These are phyloP conservation scores for Tenodera sinensis DNA, from an alignment of 2,888 invertebrate species.

Conservation along the genomic window DNA sequence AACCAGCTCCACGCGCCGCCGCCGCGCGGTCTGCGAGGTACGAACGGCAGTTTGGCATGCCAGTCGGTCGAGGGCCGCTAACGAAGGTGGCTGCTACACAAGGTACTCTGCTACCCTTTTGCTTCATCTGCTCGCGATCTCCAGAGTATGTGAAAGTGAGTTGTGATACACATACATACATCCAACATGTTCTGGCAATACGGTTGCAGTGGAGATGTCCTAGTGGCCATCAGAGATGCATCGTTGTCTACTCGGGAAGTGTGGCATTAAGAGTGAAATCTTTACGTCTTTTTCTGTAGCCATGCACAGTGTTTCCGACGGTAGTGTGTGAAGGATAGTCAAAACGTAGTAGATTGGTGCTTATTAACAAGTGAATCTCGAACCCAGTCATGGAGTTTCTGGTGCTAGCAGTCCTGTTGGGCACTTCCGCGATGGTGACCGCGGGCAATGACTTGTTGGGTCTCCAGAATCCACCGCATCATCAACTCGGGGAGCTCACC, in stretches of 20 bases:
- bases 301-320: background rate
- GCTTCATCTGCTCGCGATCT: background rate
- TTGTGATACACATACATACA: background rate
- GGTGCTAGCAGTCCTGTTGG: background rate
- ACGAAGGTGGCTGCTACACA: background rate
- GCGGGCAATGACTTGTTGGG: constrained; percentile 23
- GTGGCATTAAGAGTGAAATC: background rate
- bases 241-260: background rate
- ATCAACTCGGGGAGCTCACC: constrained; percentile 36
- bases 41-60: background rate
- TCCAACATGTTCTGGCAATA: background rate
- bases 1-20: background rate
- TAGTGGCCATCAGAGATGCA: background rate
- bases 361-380: background rate
- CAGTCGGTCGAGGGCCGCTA: constrained; percentile 7
- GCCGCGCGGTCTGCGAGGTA: constrained; percentile 16
- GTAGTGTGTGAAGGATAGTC: background rate
- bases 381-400: background rate
- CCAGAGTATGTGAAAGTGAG: background rate
- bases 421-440: background rate
- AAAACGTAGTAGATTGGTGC: background rate
- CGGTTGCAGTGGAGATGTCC: background rate
- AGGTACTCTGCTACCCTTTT: background rate
- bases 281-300: background rate
- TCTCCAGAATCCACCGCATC: background rate